phyloP scores from a whole-genome alignment of 2,113 vertebrate genomes.

The Rana temporaria region DNA sequence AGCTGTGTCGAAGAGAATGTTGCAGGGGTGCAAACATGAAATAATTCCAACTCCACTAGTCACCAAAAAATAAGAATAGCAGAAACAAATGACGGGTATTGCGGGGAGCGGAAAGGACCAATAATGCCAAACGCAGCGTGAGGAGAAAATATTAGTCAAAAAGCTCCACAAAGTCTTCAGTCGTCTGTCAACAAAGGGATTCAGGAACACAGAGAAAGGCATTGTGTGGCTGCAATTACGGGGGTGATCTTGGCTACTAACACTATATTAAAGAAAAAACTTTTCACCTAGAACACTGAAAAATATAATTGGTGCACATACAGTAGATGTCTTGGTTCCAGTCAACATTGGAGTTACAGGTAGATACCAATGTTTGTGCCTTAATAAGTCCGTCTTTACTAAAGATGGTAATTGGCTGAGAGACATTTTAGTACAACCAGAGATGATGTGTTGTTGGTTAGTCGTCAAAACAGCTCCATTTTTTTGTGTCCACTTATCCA shows the following conservation, averaged over 20 bases:
- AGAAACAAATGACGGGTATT: background rate
- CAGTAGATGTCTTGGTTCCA: background rate
- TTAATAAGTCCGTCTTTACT: too few species aligned
- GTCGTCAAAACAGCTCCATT: background rate
- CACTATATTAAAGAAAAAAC: constrained; percentile 3
- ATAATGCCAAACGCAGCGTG: background rate
- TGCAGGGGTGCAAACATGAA: background rate
- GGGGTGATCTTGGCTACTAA: constrained; percentile 6
- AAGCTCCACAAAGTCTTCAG: background rate
- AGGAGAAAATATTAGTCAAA: background rate
- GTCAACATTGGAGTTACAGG: too few species aligned
- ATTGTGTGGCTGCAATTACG: background rate
- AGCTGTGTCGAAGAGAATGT: background rate
- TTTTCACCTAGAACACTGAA: constrained; percentile 3
- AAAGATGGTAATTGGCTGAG: too few species aligned
- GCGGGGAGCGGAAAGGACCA: background rate
- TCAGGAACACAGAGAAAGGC: constrained; percentile 28
- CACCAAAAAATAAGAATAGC: background rate
- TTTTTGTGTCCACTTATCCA: background rate
- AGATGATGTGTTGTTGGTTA: background rate
- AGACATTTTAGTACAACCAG: background rate
- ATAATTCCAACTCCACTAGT: background rate
- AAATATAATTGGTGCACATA: background rate
- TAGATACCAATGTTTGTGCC: too few species aligned
- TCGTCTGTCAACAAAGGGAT: background rate